Conservation (phyloP, 2,113 vertebrate genomes). For the Eptesicus fuscus region DNA sequence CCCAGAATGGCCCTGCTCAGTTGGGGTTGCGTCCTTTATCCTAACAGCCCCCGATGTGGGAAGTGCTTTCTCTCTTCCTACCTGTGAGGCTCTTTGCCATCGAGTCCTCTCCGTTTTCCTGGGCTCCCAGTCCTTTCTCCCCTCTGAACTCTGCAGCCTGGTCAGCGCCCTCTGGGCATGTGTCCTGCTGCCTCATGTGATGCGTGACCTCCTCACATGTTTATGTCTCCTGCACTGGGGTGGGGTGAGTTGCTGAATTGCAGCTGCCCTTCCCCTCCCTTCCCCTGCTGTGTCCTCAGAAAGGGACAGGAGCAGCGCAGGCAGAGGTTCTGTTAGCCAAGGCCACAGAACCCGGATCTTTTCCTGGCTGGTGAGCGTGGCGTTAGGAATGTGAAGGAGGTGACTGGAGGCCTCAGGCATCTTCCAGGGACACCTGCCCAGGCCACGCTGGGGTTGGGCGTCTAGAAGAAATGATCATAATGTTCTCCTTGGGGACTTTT, state of each 20-base stretch:
- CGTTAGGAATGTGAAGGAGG: background rate
- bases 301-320: background rate
- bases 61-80: background rate
- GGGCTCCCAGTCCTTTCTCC: background rate
- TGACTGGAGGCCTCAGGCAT: background rate
- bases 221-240: background rate
- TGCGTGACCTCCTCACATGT: background rate
- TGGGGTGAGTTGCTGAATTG: background rate
- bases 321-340: background rate
- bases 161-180: background rate
- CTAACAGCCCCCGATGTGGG: background rate
- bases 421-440: background rate
- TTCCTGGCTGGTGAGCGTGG: background rate
- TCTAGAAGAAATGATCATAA: background rate
- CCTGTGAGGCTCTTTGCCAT: background rate
- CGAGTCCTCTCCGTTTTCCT: background rate
- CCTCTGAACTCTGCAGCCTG: background rate
- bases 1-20: rapidly evolving
- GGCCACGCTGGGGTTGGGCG: background rate
- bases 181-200: background rate
- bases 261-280: background rate
- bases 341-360: background rate
- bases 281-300: background rate
- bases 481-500: background rate
- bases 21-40: background rate